Conservation (phyloP, 2,113 vertebrate species). For the Brachyhypopomus occidentalis region DNA sequence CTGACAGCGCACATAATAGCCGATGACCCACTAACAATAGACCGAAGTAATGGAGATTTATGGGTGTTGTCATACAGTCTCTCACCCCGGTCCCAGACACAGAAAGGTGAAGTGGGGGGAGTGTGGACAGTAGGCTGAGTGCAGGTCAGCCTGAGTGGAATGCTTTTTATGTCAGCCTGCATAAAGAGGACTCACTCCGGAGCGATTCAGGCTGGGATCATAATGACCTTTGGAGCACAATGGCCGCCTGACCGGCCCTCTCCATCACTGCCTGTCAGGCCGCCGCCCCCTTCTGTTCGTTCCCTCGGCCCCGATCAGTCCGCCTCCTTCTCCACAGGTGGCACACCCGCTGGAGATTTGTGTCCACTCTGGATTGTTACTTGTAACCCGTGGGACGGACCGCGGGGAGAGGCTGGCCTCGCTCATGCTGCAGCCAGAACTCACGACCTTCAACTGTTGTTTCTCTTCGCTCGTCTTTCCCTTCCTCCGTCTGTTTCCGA, state of each 20-base stretch:
- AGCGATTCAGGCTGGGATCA: conserved; percentile 67
- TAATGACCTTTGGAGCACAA: conserved; percentile 66
- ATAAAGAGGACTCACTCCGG: conserved; percentile 71
- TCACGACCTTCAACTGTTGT: neutral
- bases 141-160: conserved; percentile 57
- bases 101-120: too few species aligned
- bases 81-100: neutral
- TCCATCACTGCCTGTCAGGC: conserved; percentile 54
- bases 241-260: conserved; percentile 48
- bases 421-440: neutral
- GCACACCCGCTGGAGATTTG: neutral
- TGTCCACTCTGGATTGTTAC: too few species aligned
- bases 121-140: conserved; percentile 9
- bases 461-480: neutral
- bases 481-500: neutral
- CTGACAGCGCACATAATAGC: neutral
- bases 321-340: neutral
- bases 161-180: conserved; percentile 72
- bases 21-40: conserved; percentile 12
- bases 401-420: neutral
- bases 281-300: neutral
- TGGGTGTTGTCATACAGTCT: neutral
- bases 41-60: conserved; percentile 9
- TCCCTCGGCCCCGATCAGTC: neutral
- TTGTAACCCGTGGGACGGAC: too few species aligned